Evolutionary conservation across 2,888 invertebrate species (phyloP).

Genomic region (Drosophila atroscutellata): DNA sequence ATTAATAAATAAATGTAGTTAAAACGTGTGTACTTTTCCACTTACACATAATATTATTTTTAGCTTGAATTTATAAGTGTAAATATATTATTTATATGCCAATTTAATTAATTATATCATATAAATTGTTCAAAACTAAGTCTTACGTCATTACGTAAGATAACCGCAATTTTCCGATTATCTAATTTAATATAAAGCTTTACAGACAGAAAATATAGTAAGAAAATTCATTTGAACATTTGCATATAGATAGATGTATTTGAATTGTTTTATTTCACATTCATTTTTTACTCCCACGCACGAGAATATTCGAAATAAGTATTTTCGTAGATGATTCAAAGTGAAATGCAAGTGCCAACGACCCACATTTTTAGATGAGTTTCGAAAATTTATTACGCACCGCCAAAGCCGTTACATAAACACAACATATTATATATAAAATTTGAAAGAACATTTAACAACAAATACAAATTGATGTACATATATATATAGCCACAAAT

Average conservation of each 20-base stretch:
- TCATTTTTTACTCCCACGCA: constrained; percentile 20
- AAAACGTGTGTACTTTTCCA: background rate
- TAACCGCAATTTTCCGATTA: background rate
- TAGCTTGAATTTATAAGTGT: background rate
- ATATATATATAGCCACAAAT: constrained; percentile 29
- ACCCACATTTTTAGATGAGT: constrained; percentile 37
- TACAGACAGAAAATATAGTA: background rate
- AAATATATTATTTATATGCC: background rate
- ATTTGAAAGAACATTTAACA: constrained; percentile 35
- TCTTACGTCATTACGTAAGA: background rate
- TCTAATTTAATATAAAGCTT: background rate
- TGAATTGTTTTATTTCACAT: background rate
- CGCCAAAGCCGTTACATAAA: constrained; percentile 29
- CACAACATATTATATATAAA: constrained; percentile 45
- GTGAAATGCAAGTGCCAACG: constrained; percentile 55
- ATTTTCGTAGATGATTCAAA: constrained; percentile 15
- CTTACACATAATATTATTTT: background rate
- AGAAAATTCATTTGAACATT: background rate
- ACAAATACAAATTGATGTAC: constrained; percentile 38
- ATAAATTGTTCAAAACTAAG: background rate
- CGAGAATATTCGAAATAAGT: background rate
- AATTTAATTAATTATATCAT: background rate
- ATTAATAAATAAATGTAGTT: background rate
- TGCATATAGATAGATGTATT: background rate
- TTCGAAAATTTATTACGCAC: constrained; percentile 33